Conservation (phyloP, 1,140 invertebrate genomes). For the Papilio polyxenes region DNA sequence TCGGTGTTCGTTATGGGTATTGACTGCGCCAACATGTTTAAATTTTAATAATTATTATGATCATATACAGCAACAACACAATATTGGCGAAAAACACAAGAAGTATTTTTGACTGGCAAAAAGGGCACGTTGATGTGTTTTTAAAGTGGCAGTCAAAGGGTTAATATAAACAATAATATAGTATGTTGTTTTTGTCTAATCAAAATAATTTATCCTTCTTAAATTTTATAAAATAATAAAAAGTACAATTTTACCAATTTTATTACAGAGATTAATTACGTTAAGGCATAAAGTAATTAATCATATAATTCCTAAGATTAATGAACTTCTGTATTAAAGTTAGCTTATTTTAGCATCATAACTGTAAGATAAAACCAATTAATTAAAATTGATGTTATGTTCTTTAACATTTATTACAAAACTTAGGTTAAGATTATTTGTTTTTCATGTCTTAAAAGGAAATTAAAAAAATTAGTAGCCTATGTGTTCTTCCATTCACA, state of each 20-base stretch:
- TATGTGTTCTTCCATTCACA: too few relatives aligned
- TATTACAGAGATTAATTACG: not conserved
- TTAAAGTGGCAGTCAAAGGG: not conserved
- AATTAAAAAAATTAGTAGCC: too few relatives aligned
- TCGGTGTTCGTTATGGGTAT: too few relatives aligned
- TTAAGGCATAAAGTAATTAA: not conserved
- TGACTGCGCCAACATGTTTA: too few relatives aligned
- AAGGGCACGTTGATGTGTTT: too few relatives aligned
- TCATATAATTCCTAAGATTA: not conserved
- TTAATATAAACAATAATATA: not conserved
- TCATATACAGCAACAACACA: too few relatives aligned
- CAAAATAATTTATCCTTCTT: not conserved
- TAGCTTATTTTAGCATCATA: not conserved
- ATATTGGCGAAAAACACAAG: too few relatives aligned
- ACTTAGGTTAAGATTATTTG: not conserved
- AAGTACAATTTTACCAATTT: not conserved
- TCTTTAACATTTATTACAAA: not conserved
- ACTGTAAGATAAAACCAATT: conserved; percentile 3
- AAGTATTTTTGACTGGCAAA: too few relatives aligned
- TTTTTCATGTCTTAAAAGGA: not conserved
- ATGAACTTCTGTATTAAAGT: conserved; percentile 7
- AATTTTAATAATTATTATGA: too few relatives aligned
- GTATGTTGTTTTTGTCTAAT: not conserved
- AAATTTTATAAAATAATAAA: not conserved
- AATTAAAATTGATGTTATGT: conserved; percentile 1